A percentile compares a stretch with the other conserved stretches of the same genome.
Evolutionary conservation across 2,797 vertebrate species (phyloP).

Genomic region (Sebastes elongatus): DNA sequence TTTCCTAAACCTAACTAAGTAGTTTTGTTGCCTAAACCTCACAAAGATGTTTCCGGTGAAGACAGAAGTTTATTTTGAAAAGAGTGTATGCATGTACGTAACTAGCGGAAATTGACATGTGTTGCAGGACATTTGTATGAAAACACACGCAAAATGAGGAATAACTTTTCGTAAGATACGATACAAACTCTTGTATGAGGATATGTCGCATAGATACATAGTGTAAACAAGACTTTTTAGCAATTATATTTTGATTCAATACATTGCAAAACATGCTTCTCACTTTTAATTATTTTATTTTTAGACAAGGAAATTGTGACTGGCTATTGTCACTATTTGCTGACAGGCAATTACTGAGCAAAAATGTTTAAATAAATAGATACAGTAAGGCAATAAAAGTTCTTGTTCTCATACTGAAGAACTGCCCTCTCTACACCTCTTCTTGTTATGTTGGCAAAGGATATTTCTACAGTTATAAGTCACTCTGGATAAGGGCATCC

Average conservation of each 20-base stretch:
- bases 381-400: not conserved
- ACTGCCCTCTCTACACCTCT: not conserved
- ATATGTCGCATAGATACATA: not conserved
- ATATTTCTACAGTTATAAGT: not conserved
- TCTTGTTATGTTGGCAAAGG: not conserved
- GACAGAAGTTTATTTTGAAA: too few relatives aligned
- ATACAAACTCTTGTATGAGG: too few relatives aligned
- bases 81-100: rapidly evolving
- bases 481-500: slow-evolving; percentile 3
- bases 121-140: too few relatives aligned
- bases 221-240: not conserved
- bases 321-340: not conserved
- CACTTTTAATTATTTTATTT: not conserved
- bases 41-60: too few relatives aligned
- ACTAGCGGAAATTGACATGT: too few relatives aligned
- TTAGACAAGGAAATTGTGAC: not conserved
- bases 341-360: not conserved
- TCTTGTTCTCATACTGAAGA: not conserved
- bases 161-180: too few relatives aligned
- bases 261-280: not conserved
- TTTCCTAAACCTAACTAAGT: too few relatives aligned
- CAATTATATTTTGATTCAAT: not conserved
- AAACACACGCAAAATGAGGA: too few relatives aligned
- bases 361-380: not conserved
- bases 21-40: too few relatives aligned